Base-by-base conservation (phyloP, 1,140 invertebrate species). In the Drosophila mojavensis region DNA sequence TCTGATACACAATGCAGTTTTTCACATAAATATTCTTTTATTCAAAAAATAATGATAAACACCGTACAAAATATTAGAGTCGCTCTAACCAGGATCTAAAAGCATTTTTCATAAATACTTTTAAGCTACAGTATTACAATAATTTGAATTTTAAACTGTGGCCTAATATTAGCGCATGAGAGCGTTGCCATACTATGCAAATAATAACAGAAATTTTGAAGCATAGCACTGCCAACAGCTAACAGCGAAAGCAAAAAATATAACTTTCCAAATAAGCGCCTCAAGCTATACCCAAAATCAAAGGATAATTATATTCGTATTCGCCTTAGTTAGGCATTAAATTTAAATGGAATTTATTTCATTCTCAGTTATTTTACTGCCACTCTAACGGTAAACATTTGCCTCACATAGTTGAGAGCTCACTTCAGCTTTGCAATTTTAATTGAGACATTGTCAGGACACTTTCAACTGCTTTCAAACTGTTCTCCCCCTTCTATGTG, bases 391-490 rank as follows among this genome's bases (percentile, higher is more conserved):
- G 65, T 47, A 68, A 75, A 70, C 66, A 63, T 68, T 60, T 47
- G 15, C 43, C 43, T 13, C 17, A 28, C 43, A 24, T 24, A 26
- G 67, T 63, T 63, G 62, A 70, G 67, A 62, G 59, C 67, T 28
- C 15, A 50, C 61, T 69, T 69, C 51, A 62, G 59, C 48, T 63
- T 39, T 62, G 51, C 70, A 77, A 73, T 66, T 78, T 78, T 75
- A 75, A 78, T 74, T 75, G 72, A 75, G 67, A 70, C 66, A 70
- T 70, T 68, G 58, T 69, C 66, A 56, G 65, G 30, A 56, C 71
- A 69, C 71, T 74, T 74, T 69, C 68, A 68, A 74, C 64, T 33
- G 71, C 66, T 74, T 62, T 74, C 43, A 50, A 56, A 33, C 45
- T 24, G 33, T n/a, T 39, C 3, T 39, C 10, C 36, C 4, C 33